phyloP scores from a whole-genome alignment of 2,888 invertebrate species.

The Diplazon laetatorius region DNA sequence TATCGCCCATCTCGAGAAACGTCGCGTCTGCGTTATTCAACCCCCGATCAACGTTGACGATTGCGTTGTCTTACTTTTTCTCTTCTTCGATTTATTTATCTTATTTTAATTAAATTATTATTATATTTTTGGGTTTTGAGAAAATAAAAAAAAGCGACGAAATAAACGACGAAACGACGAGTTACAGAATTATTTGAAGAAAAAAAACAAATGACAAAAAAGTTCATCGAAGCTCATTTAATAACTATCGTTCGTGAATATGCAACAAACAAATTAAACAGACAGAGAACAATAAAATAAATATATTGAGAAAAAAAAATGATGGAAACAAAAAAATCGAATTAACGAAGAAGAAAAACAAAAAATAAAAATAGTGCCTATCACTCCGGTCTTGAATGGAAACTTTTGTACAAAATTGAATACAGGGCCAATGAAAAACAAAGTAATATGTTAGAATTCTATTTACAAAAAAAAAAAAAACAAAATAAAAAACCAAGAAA shows the following conservation, averaged over 20 bases:
- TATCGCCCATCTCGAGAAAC: conserved; percentile 2
- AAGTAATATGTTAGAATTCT: conserved; percentile 71
- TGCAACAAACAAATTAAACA: conserved; percentile 27
- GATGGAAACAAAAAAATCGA: conserved; percentile 71
- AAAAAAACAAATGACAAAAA: neutral
- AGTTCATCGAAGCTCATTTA: conserved; percentile 12
- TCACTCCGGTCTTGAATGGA: conserved; percentile 75
- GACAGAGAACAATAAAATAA: conserved; percentile 39
- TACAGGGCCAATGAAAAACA: conserved; percentile 79
- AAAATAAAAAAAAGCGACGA: no score
- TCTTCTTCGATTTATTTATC: no score
- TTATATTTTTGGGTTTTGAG: no score
- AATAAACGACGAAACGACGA: conserved; percentile 15
- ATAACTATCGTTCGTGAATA: conserved; percentile 36
- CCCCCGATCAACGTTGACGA: conserved; percentile 8
- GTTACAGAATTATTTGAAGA: neutral
- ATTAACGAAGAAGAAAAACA: no score
- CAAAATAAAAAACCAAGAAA: conserved; percentile 36
- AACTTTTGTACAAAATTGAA: conserved; percentile 80
- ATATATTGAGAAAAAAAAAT: conserved; percentile 52
- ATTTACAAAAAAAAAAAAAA: conserved; percentile 69
- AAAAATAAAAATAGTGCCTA: conserved; percentile 81
- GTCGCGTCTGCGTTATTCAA: conserved; percentile 10
- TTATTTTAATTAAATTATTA: conserved; percentile 5
- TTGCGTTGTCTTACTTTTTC: neutral